Evolutionary conservation across 1,140 invertebrate genomes (phyloP), one percentile per base, ranked within the genome.

Genomic region (Neuroterus valhalla): DNA sequence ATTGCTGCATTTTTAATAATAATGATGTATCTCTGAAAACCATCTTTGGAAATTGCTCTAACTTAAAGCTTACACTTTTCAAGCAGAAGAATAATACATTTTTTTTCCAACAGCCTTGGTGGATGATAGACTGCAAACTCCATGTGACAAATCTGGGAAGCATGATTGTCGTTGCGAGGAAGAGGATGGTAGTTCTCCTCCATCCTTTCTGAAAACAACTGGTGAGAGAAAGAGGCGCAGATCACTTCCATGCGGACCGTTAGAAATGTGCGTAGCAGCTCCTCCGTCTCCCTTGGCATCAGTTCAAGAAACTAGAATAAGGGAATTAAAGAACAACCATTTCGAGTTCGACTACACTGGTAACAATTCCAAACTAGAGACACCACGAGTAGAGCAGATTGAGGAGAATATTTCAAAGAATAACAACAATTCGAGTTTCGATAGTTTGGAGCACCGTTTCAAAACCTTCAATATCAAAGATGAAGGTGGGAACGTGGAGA

Each of bases 61-160:
- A 11, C 15, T 38, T 15, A 46, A 11, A 46, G n/a, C 45, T 8
- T 46, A 46, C 4, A 46, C 45, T 15, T 15, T 46, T 46, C 3
- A 8, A 12, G 4, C 45, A 71, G n/a, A 52, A 50, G n/a, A 38
- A 10, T 19, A 5, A 19, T n/a, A 2, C 31, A 14, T 1, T 21
- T 50, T 70, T 12, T 21, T 66, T 68, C 70, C 23, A 38, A 52
- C 74, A 86, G 85, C 88, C 45, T 78, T 94, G 43, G 87, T 94
- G 31, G 94, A 95, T 82, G 94, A 95, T 78, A 90, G 94, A 70
- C 92, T 95, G 90, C 91, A 93, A 74, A 93, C 93, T 4, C 90
- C 91, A 2, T 95, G 94, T 87, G 92, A 93, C 70, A 91, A 93
- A 76, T 93, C 93, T 48, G 94, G 94, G 0, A 95, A 95, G 81